A percentile compares a stretch with the other conserved stretches of the same genome.
Conservation (phyloP, 1,140 invertebrate genomes). For the Zaprionus capensis region DNA sequence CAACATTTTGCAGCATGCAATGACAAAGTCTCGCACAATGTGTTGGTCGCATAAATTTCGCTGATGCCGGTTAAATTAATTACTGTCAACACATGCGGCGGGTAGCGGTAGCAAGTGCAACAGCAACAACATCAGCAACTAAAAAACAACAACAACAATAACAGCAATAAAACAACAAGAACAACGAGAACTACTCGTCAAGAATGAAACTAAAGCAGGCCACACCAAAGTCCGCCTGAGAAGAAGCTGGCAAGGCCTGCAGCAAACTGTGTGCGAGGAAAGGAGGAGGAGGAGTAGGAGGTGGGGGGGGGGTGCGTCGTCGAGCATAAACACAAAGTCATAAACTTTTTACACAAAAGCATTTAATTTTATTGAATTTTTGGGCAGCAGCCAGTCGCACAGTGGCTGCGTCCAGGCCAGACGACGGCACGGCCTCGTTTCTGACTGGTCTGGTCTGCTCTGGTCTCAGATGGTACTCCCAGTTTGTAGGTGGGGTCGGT, state of each 20-base stretch:
- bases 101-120: constrained; percentile 29
- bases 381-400: constrained; percentile 65
- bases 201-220: constrained; percentile 73
- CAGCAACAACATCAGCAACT: constrained; percentile 10
- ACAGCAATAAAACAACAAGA: constrained; percentile 30
- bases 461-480: background rate
- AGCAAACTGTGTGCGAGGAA: background rate
- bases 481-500: background rate
- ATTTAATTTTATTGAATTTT: constrained; percentile 82
- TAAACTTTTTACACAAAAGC: constrained; percentile 81
- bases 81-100: constrained; percentile 77
- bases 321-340: constrained; percentile 81
- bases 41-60: constrained; percentile 75
- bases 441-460: background rate
- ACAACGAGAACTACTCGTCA: constrained; percentile 11
- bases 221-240: constrained; percentile 54
- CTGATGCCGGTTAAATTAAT: constrained; percentile 79
- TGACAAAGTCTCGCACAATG: constrained; percentile 62
- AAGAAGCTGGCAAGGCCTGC: constrained; percentile 27
- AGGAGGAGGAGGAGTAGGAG: background rate
- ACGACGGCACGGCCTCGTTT: constrained; percentile 20
- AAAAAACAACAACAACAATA: constrained; percentile 8
- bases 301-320: constrained; percentile 50
- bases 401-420: constrained; percentile 8
- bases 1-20: constrained; percentile 31